Conservation (phyloP, 1,140 invertebrate genomes). For the Drosophila carrolli region DNA sequence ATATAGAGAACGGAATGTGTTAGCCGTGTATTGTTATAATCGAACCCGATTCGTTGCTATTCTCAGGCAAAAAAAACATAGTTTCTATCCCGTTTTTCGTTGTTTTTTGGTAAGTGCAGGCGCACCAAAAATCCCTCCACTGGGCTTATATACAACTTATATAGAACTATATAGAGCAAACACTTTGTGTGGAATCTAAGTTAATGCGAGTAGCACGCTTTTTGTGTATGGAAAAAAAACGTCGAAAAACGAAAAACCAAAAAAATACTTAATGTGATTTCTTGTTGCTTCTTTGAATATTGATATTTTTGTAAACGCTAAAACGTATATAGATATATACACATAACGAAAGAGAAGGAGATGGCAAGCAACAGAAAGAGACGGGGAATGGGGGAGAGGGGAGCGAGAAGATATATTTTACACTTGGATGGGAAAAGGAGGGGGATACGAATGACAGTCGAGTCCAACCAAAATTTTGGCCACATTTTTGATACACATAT, state of each 20-base stretch:
- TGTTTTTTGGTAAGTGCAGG: constrained; percentile 61
- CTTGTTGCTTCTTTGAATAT: constrained; percentile 80
- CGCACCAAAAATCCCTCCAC: constrained; percentile 70
- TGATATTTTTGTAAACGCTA: constrained; percentile 74
- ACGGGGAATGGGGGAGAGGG: neutral
- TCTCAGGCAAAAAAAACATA: constrained; percentile 34
- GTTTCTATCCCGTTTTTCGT: constrained; percentile 11
- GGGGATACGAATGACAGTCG: constrained; percentile 7
- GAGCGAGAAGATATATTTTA: constrained; percentile 46
- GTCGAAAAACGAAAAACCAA: constrained; percentile 9
- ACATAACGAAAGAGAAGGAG: constrained; percentile 18
- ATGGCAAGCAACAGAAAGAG: constrained; percentile 29
- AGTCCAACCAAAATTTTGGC: constrained; percentile 43
- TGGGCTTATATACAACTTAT: constrained; percentile 50
- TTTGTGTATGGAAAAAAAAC: constrained; percentile 69
- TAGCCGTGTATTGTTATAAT: constrained; percentile 65
- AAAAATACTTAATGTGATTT: constrained; percentile 73
- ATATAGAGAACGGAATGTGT: constrained; percentile 49
- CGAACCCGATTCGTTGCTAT: constrained; percentile 24
- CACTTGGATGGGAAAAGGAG: constrained; percentile 17
- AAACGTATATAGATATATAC: constrained; percentile 46
- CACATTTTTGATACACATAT: constrained; percentile 66
- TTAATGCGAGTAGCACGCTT: constrained; percentile 74
- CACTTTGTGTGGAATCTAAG: constrained; percentile 37
- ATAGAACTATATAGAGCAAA: constrained; percentile 36